Percentiles rank a stretch among this genome's conserved stretches.
Conservation (phyloP, 2,888 invertebrate genomes). For the Loripinus fragilis region DNA sequence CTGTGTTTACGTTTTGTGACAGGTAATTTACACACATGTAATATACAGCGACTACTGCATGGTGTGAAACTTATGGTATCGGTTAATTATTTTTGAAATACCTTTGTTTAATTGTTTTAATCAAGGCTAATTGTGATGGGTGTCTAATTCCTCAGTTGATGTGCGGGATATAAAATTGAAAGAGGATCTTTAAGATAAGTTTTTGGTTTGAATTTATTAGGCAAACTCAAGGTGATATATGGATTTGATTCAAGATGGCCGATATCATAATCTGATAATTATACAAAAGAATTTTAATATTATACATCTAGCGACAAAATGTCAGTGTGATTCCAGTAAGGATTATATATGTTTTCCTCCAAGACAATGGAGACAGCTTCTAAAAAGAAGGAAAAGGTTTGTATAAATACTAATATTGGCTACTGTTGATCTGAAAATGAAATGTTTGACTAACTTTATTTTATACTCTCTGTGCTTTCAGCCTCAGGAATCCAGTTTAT, state of each 20-base stretch:
- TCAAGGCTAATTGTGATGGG: not conserved
- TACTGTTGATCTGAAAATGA: too few species aligned
- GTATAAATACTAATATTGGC: too few species aligned
- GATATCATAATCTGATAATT: not conserved
- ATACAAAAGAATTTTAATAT: not conserved
- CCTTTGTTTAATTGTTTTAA: not conserved
- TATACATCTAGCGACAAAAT: not conserved
- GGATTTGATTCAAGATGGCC: constrained; percentile 18
- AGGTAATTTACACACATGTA: constrained; percentile 17
- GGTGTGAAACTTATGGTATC: not conserved
- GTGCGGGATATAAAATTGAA: not conserved
- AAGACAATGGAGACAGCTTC: not conserved
- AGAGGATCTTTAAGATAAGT: not conserved
- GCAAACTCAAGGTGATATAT: not conserved
- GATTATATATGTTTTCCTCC: not conserved
- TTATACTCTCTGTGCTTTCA: too few species aligned
- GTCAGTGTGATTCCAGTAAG: not conserved
- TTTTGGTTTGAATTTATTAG: not conserved
- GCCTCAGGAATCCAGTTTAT: too few species aligned
- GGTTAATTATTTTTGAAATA: not conserved
- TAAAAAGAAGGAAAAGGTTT: constrained; percentile 10
- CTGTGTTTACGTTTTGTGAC: constrained; percentile 18
- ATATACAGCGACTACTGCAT: not conserved
- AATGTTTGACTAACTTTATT: too few species aligned
- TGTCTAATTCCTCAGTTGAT: not conserved